phyloP scores from a whole-genome alignment of 1,140 invertebrate genomes.

The Oryctes rhinoceros region DNA sequence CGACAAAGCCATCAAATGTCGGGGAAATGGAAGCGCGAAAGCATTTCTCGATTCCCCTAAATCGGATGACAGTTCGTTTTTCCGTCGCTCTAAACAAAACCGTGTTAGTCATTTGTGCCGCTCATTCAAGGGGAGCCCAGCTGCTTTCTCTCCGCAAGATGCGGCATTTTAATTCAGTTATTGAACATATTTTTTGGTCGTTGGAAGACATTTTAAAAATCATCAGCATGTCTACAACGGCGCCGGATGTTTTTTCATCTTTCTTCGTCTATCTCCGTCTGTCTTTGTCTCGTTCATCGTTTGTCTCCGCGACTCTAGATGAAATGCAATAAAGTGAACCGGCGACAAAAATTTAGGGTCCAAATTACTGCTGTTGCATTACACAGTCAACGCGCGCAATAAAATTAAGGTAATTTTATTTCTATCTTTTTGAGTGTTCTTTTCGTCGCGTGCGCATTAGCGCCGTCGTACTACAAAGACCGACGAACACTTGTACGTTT shows the following conservation, averaged over 20 bases:
- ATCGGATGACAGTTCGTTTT: constrained; percentile 43
- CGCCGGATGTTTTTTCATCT: constrained; percentile 1
- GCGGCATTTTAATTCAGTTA: constrained; percentile 56
- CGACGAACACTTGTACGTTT: constrained; percentile 11
- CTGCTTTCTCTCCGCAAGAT: constrained; percentile 47
- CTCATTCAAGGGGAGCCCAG: constrained; percentile 46
- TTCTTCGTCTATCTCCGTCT: neutral
- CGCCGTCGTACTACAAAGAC: neutral
- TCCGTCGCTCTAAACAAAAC: constrained; percentile 48
- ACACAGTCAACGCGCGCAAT: constrained; percentile 33
- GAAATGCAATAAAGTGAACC: constrained; percentile 38
- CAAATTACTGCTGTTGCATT: constrained; percentile 40
- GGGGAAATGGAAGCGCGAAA: neutral
- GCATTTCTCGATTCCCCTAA: constrained; percentile 14
- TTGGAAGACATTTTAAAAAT: constrained; percentile 56
- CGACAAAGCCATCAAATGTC: constrained; percentile 21
- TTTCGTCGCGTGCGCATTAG: neutral
- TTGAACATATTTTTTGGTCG: constrained; percentile 57
- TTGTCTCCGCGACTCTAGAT: neutral
- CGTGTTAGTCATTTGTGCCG: constrained; percentile 55
- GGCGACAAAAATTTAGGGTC: constrained; percentile 39
- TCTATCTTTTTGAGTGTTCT: constrained; percentile 20
- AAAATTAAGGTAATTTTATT: constrained; percentile 42
- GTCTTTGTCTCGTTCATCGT: neutral
- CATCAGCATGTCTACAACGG: constrained; percentile 50